phyloP scores from a whole-genome alignment of 2,113 vertebrate genomes.

The Martes martes region DNA sequence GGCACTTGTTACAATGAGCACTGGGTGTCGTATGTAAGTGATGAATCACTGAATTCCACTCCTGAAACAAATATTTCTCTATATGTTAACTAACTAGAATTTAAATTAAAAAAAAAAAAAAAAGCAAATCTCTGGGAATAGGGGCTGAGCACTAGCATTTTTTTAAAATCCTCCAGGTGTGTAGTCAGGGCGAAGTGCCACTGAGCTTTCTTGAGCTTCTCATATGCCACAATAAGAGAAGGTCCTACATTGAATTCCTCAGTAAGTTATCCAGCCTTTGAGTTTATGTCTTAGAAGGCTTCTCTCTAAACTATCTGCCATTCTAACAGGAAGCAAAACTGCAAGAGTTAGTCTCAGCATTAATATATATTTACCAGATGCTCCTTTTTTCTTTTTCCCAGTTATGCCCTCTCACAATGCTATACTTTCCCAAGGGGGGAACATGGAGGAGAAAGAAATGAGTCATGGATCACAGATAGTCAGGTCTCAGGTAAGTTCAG shows the following conservation, averaged over 20 bases:
- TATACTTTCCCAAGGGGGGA: not conserved
- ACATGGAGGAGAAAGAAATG: not conserved
- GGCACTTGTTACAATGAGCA: not conserved
- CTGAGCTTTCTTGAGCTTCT: not conserved
- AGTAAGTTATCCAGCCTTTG: not conserved
- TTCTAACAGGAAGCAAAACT: not conserved
- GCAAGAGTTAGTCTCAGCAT: not conserved
- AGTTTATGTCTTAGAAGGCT: not conserved
- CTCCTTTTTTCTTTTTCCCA: not conserved
- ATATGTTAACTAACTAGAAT: not conserved
- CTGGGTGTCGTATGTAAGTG: not conserved
- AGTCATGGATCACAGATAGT: not conserved
- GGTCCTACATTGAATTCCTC: not conserved
- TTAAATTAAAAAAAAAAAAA: not conserved
- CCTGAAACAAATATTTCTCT: not conserved
- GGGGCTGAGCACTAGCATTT: not conserved
- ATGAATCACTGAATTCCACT: not conserved
- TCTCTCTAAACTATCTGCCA: not conserved
- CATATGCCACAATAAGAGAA: not conserved
- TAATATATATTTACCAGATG: not conserved
- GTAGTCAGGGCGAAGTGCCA: not conserved
- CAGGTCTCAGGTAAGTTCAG: conserved; percentile 17
- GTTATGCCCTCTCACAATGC: conserved; percentile 37
- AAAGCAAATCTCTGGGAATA: not conserved
- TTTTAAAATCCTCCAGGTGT: not conserved